Evolutionary conservation across 2,888 invertebrate genomes (phyloP), one percentile per base, ranked within the genome.

Genomic region (Drosophila acutilabella): DNA sequence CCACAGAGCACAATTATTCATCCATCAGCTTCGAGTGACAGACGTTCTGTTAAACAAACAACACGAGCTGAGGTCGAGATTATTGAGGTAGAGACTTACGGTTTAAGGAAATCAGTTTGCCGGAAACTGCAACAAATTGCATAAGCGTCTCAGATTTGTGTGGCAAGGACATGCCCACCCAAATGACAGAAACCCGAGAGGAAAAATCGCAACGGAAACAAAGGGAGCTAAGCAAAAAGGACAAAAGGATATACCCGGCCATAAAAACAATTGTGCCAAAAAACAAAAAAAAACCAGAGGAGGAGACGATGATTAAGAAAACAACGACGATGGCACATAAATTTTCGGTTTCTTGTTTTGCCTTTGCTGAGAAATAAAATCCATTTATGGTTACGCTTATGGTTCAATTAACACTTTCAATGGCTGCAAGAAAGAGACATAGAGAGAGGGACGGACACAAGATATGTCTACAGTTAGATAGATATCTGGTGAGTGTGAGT

Each of bases 331-430:
- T 36, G 71, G 60, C 65, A 56, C 88, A 87, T 87, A 89, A 83
- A 89, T 82, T 82, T 77, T 56, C 87, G 67, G 64, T 68, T 64
- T 76, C 58, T 66, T 74, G 74, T 71, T 89, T 80, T 83, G 70
- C 74, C 71, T 78, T 64, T 65, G 79, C 88, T 74, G 89, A 36
- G 88, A 83, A 88, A 89, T 84, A 77, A 89, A 90, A 90, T 88
- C 87, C 89, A 88, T 90, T 88, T 90, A 89, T 86, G 90, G 88
- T 90, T 88, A 88, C 90, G 90, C 88, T 88, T 88, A 88, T 89
- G 88, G 90, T 90, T 88, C 90, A 88, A 90, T 88, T 90, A 88
- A 86, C 88, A 89, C 88, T 80, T 90, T 83, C 83, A 88, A 88
- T 82, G 71, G 64, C 69, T 47, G 64, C 4, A 13, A 62, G 56